phyloP scores from a whole-genome alignment of 2,113 vertebrate species.

The Tupaia tana region DNA sequence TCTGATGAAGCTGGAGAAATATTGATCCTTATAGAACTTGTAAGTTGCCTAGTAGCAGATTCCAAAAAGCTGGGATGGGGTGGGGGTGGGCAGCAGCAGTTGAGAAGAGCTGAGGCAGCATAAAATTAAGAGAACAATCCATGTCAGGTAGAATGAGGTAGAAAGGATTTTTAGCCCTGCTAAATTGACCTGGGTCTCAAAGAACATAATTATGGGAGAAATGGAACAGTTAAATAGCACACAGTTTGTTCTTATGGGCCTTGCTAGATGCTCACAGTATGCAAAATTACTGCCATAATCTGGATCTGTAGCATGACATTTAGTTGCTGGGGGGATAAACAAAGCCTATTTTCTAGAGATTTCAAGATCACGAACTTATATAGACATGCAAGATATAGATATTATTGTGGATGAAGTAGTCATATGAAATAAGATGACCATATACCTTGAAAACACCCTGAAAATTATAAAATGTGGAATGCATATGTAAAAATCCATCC shows the following conservation, averaged over 20 bases:
- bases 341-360: background rate
- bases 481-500: background rate
- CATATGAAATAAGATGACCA: background rate
- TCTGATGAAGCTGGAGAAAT: background rate
- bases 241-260: background rate
- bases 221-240: background rate
- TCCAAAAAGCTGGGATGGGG: background rate
- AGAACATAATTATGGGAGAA: background rate
- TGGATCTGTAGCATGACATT: background rate
- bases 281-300: background rate
- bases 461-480: slow-evolving; percentile 16
- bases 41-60: background rate
- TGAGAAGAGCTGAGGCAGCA: background rate
- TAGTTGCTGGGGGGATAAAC: background rate
- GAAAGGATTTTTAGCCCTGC: background rate
- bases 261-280: background rate
- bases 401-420: background rate
- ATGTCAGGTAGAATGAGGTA: background rate
- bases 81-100: background rate
- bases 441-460: background rate
- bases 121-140: background rate
- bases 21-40: background rate
- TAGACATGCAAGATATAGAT: background rate
- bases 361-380: background rate
- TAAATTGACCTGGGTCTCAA: background rate